Percentiles rank a stretch among this genome's conserved stretches.
These are phyloP conservation scores for Syngnathus scovelli DNA, from an alignment of 2,113 vertebrate species.

Conservation along the genomic window DNA sequence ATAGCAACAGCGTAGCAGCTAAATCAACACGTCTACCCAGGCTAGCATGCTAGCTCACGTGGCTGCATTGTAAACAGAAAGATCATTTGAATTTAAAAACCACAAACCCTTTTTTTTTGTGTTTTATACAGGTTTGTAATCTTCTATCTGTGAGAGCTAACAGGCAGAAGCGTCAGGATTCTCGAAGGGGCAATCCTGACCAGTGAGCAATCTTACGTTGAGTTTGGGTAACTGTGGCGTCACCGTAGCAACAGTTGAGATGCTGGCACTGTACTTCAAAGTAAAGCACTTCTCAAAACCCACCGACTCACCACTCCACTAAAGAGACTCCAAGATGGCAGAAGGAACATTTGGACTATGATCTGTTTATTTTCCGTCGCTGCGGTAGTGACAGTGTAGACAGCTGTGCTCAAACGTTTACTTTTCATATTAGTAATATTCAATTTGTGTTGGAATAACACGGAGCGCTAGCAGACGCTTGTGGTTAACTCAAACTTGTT, in stretches of 20 bases:
- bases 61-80: background rate
- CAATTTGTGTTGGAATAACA: background rate
- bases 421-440: background rate
- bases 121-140: background rate
- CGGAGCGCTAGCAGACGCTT: conserved; percentile 1
- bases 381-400: background rate
- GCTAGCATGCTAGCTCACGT: background rate
- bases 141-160: conserved; percentile 9
- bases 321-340: conserved; percentile 14
- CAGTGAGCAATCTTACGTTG: conserved; percentile 40
- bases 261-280: conserved; percentile 35
- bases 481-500: conserved; percentile 17
- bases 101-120: background rate
- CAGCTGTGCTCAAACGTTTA: background rate
- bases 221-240: conserved; percentile 55
- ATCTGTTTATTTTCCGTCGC: background rate
- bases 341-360: conserved; percentile 6
- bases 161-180: conserved; percentile 17
- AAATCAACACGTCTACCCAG: background rate
- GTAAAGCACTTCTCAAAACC: conserved; percentile 28
- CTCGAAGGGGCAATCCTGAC: conserved; percentile 34
- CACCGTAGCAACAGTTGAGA: conserved; percentile 63
- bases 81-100: background rate
- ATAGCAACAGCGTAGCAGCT: conserved; percentile 36
- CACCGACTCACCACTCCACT: conserved; percentile 15